Evolutionary conservation across 2,113 vertebrate genomes (phyloP), one percentile per base, ranked within the genome.

Genomic region (Atractosteus spatula): DNA sequence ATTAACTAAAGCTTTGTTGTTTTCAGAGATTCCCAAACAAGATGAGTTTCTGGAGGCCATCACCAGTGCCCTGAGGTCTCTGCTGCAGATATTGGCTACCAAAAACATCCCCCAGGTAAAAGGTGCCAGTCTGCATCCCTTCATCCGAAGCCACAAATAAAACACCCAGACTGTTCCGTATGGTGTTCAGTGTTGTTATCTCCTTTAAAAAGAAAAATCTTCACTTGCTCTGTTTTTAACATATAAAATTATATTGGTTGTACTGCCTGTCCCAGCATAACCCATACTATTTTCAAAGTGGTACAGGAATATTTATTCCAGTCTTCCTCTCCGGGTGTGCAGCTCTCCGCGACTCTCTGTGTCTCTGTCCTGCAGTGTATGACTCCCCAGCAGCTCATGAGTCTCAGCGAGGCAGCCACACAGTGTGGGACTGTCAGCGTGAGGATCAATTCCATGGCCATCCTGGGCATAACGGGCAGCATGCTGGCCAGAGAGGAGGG

Each of bases 401-500:
- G 84, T 8, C 85, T 99, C 13, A 94, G 95, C 78, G 92, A 94
- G 79, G 91, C 91, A 8, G 92, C 93, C 43, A 83, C 93, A 64
- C 87, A 80, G 51, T 97, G 93, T 67, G 89, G 89, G 44, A 91
- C 93, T 8, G 68, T 89, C 45, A 92, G 94, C 2, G 91, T 97
- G 29, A 87, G 95, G 82, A 94, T 98, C 76, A 99, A 98, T 0
- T 87, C 93, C 0, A 93, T 98, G 44, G 94, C 96, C 82, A 96
- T 99, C 76, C 87, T 97, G 73, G 97, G 97, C 66, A 96, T 98
- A 83, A 96, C 94, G 12, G 97, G 97, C 80, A 96, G 96, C 2
- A 93, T 94, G 6, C 84, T 99, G 42, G 94, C 96, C 73, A 96
- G 93, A 87, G 91, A 92, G 75, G 86, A 89, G 69, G 90, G 91